phyloP scores from a whole-genome alignment of 2,797 vertebrate species.

The Ctenochaetus hawaiiensis region DNA sequence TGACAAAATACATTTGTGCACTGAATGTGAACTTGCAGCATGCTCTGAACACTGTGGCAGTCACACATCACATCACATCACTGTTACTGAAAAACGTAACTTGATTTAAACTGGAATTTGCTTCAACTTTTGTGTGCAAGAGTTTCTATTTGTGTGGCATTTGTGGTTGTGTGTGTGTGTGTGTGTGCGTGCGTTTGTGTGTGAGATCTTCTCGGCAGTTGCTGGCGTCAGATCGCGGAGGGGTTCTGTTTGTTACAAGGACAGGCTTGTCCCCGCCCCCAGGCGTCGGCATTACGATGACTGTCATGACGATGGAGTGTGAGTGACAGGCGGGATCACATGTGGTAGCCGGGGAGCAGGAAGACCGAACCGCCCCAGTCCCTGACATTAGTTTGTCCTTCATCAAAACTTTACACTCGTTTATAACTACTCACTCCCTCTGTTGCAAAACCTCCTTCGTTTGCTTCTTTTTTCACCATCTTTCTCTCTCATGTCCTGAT shows the following conservation, averaged over 20 bases:
- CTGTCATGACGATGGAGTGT: constrained; percentile 88
- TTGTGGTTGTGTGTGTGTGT: not conserved
- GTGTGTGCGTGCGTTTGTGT: constrained; percentile 12
- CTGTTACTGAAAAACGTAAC: constrained; percentile 42
- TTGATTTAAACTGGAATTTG: constrained; percentile 42
- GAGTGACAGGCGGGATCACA: constrained; percentile 88
- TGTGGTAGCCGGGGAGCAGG: constrained; percentile 85
- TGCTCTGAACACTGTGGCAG: constrained; percentile 29
- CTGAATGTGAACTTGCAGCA: not conserved
- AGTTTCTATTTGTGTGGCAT: constrained; percentile 46
- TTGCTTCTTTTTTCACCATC: constrained; percentile 58
- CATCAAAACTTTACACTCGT: constrained; percentile 86
- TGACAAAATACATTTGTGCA: constrained; percentile 29
- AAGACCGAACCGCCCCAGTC: constrained; percentile 85
- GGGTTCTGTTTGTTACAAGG: constrained; percentile 87
- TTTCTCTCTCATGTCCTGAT: constrained; percentile 56
- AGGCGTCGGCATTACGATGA: constrained; percentile 84
- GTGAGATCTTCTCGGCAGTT: constrained; percentile 70
- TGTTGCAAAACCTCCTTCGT: constrained; percentile 59
- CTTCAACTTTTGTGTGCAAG: constrained; percentile 38
- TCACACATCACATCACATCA: constrained; percentile 48
- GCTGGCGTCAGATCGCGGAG: constrained; percentile 80
- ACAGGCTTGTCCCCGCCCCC: constrained; percentile 84
- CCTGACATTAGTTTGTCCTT: constrained; percentile 91
- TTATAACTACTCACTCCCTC: constrained; percentile 71